Conservation (phyloP, 1,140 invertebrate species). For the Lepidurus couesii region DNA sequence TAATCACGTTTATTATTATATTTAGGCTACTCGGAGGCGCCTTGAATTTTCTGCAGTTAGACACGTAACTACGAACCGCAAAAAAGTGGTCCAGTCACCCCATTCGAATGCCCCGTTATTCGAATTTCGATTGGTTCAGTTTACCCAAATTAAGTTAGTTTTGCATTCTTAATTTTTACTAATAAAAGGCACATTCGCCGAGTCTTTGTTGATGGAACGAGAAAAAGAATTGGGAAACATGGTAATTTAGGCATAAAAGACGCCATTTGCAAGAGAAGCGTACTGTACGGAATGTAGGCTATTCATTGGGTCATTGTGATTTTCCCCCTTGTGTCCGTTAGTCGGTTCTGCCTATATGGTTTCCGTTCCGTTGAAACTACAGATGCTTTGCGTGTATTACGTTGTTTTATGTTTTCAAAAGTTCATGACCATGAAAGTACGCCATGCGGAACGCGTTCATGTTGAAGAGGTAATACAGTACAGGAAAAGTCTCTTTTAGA, state of each 20-base stretch:
- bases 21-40: too few relatives aligned
- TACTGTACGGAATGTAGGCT: background rate
- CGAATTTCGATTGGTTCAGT: too few relatives aligned
- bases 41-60: too few relatives aligned
- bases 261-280: background rate
- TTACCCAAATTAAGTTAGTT: too few relatives aligned
- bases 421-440: conserved; percentile 13
- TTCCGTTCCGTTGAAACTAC: background rate
- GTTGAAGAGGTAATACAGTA: background rate
- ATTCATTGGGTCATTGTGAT: background rate
- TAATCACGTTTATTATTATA: too few relatives aligned
- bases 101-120: too few relatives aligned
- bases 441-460: background rate
- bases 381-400: background rate
- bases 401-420: background rate
- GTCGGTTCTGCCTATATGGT: background rate
- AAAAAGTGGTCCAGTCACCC: too few relatives aligned
- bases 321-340: background rate
- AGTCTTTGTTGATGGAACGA: too few relatives aligned
- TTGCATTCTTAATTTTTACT: too few relatives aligned
- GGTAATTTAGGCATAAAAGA: background rate
- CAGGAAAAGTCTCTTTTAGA: background rate
- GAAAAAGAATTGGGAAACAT: background rate
- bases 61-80: too few relatives aligned
- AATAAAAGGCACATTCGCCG: too few relatives aligned